Evolutionary conservation across 2,797 vertebrate species (phyloP).

Genomic region (Trematomus bernacchii): DNA sequence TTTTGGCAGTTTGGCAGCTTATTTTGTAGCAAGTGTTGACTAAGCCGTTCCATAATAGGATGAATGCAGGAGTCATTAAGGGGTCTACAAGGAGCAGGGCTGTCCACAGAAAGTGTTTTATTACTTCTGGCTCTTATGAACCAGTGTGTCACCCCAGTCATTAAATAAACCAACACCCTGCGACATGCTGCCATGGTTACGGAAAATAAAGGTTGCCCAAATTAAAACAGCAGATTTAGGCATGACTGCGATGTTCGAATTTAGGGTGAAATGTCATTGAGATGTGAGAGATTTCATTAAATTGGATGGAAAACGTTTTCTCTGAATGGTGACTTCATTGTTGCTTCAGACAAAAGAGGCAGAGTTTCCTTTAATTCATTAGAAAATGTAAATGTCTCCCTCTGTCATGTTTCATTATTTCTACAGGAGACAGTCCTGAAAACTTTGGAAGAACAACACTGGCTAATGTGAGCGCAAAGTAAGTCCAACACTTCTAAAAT

Average conservation of each 20-base stretch:
- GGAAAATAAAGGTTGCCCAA: conserved; percentile 62
- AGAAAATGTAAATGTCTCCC: conserved; percentile 49
- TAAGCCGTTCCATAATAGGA: conserved; percentile 61
- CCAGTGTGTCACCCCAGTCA: conserved; percentile 61
- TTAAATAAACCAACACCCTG: conserved; percentile 63
- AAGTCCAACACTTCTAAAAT: conserved; percentile 75
- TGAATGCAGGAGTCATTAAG: conserved; percentile 52
- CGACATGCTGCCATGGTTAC: conserved; percentile 65
- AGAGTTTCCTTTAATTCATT: conserved; percentile 44
- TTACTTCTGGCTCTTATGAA: conserved; percentile 61
- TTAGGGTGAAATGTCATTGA: conserved; percentile 49
- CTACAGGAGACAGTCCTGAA: conserved; percentile 90
- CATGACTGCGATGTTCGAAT: conserved; percentile 40
- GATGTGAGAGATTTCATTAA: conserved; percentile 47
- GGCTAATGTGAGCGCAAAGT: conserved; percentile 93
- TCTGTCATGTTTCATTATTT: conserved; percentile 70
- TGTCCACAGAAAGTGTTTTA: conserved; percentile 61
- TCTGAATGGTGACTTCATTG: conserved; percentile 52
- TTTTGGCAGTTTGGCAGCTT: conserved; percentile 67
- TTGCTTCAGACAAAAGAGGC: conserved; percentile 46
- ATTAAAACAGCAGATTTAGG: conserved; percentile 45
- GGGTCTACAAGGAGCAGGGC: conserved; percentile 50
- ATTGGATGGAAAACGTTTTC: conserved; percentile 17
- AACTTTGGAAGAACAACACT: conserved; percentile 96
- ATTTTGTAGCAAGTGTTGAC: conserved; percentile 63